Evolutionary conservation across 2,113 vertebrate genomes (phyloP).

Genomic region (Agapornis roseicollis): DNA sequence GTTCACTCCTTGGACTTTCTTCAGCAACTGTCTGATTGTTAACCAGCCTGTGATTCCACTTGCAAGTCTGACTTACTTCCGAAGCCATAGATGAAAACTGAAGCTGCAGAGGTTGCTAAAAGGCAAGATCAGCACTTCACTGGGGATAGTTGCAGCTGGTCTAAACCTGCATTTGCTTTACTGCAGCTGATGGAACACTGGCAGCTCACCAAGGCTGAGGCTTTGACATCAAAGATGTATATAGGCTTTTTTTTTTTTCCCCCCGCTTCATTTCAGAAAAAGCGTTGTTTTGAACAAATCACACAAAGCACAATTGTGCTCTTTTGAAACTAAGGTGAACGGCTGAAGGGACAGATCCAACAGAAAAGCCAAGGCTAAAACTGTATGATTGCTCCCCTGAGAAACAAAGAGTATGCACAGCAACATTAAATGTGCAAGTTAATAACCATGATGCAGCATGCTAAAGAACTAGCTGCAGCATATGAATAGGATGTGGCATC

Average conservation of each 20-base stretch:
- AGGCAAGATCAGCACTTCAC: neutral
- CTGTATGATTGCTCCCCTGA: neutral
- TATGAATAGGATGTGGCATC: neutral
- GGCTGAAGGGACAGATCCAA: neutral
- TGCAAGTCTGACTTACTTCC: neutral
- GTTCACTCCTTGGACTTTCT: neutral
- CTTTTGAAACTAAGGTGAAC: neutral
- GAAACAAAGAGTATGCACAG: neutral
- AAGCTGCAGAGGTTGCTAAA: neutral
- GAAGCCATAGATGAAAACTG: neutral
- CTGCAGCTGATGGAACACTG: rapidly evolving
- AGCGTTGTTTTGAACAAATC: neutral
- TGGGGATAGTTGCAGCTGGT: neutral
- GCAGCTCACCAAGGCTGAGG: neutral
- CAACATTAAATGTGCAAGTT: neutral
- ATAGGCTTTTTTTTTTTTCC: neutral
- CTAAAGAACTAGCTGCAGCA: neutral
- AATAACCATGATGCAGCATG: neutral
- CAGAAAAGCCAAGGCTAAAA: neutral
- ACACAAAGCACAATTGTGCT: neutral
- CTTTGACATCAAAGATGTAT: neutral
- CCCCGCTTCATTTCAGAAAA: neutral
- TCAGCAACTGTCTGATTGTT: neutral
- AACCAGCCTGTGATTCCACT: neutral
- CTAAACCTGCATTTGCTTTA: neutral